Base-by-base conservation (phyloP, 2,888 invertebrate species). In the Acanthacorydalis orientalis region DNA sequence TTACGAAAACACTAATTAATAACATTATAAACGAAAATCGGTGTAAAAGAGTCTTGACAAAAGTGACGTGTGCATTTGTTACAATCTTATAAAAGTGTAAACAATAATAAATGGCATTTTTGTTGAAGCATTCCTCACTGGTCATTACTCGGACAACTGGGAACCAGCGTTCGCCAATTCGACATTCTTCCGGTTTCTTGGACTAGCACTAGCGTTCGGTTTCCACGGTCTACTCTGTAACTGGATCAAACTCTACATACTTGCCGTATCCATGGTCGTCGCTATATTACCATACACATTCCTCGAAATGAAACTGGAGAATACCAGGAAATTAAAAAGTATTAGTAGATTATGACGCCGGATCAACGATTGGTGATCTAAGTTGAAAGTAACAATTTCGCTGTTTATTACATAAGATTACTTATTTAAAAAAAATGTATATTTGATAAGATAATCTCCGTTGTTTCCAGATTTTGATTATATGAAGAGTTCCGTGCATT, bases 181-280 rank as follows among this genome's bases (percentile, higher is more conserved):
- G 31, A 53, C 57, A 60, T 52, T 72, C 65, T 57, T 80, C 64
- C 76, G 74, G 59, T 62, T 70, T 62, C 56, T 75, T 0, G 82
- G 82, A 2, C 61, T 80, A 49, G 74, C 77, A 8, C 59, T 79
- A 1, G 78, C 79, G 8, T 80, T 81, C 56, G 69, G 69, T 0
- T 74, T 78, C 40, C 77, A 81, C 37, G 74, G 76, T 46, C 60
- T 73, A 44, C 66, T 82, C 41, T 82, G 82, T 56, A 69, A 68
- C 53, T 64, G 64, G 58, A 52, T 64, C 51, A 70, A 72, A 53
- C 57, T 71, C 31, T 69, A 70, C 55, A 55, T 63, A 11, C 59
- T 75, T 47, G 68, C 69, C 4, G 64, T 62, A 35, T 65, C 69
- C 49, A 60, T 75, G 51, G 53, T 73, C n/a, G 56, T 69, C 23